phyloP scores from a whole-genome alignment of 2,888 invertebrate genomes.

The Heliconius erato region DNA sequence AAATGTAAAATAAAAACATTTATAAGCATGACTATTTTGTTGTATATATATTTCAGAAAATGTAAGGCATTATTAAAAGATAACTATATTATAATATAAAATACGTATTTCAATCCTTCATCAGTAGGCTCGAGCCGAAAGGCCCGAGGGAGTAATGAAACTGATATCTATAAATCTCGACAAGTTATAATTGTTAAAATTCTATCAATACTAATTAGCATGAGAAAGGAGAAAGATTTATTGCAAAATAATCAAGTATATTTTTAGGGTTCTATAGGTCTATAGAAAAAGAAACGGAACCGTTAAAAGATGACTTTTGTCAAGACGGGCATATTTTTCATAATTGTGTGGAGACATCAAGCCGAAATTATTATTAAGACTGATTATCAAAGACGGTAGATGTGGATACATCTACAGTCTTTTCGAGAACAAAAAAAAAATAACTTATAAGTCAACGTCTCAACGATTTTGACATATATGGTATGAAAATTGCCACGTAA shows the following conservation, averaged over 20 bases:
- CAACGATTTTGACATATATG: neutral
- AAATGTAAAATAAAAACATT: neutral
- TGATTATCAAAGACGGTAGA: too few species aligned
- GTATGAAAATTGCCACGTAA: neutral
- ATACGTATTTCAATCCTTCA: constrained; percentile 26
- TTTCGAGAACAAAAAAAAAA: too few species aligned
- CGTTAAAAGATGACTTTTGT: too few species aligned
- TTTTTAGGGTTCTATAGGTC: too few species aligned
- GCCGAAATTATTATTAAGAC: too few species aligned
- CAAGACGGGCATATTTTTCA: too few species aligned
- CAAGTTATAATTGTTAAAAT: constrained; percentile 30
- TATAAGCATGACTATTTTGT: neutral
- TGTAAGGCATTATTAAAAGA: too few species aligned
- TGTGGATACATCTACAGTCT: too few species aligned
- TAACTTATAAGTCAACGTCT: neutral
- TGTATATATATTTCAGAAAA: neutral
- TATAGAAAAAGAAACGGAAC: too few species aligned
- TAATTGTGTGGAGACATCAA: too few species aligned
- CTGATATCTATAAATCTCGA: constrained; percentile 25
- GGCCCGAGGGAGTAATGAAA: constrained; percentile 26
- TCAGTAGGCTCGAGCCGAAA: neutral
- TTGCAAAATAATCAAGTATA: neutral
- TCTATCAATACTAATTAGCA: constrained; percentile 20
- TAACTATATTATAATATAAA: constrained; percentile 1
- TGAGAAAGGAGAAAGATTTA: constrained; percentile 1